These are phyloP conservation scores for Sylvicola fuscatus DNA, from an alignment of 2,888 invertebrate genomes.

Conservation along the genomic window DNA sequence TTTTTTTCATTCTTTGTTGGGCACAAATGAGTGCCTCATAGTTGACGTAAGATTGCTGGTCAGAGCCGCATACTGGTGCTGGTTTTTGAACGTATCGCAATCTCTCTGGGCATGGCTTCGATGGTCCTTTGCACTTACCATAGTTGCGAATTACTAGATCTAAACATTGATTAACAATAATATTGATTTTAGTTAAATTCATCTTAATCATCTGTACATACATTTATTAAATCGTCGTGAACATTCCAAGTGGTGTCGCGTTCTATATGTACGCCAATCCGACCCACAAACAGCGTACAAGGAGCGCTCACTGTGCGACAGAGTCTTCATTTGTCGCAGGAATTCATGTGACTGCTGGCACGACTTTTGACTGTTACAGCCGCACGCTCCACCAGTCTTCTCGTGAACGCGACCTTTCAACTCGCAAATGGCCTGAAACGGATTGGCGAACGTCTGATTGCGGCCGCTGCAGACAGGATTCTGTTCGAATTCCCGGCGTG, in stretches of 20 bases:
- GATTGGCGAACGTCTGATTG: slow-evolving; percentile 14
- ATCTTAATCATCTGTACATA: no score
- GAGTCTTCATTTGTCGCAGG: slow-evolving; percentile 8
- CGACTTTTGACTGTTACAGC: slow-evolving; percentile 6
- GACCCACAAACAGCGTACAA: slow-evolving; percentile 14
- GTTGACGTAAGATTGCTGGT: slow-evolving; percentile 13
- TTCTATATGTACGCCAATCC: slow-evolving; percentile 14
- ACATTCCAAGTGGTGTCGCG: slow-evolving; percentile 14
- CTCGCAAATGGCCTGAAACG: slow-evolving; percentile 14
- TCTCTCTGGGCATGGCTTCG: slow-evolving; percentile 11
- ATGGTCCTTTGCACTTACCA: slow-evolving; percentile 10
- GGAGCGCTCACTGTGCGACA: slow-evolving; percentile 4
- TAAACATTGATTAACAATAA: neutral
- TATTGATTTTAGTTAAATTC: no score
- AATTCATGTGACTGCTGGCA: slow-evolving; percentile 6
- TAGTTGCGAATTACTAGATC: neutral
- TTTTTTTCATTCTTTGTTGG: slow-evolving; percentile 9
- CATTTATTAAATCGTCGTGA: slow-evolving; percentile 12
- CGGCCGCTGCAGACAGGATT: slow-evolving; percentile 14
- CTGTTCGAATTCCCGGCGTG: slow-evolving; percentile 13
- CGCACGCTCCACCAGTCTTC: slow-evolving; percentile 9
- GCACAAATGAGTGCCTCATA: slow-evolving; percentile 16
- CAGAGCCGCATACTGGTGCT: slow-evolving; percentile 14
- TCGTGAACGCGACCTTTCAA: slow-evolving; percentile 3
- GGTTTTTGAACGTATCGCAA: slow-evolving; percentile 13